These are phyloP conservation scores for Anthonomus grandis DNA, from an alignment of 1,140 invertebrate genomes.

Conservation along the genomic window DNA sequence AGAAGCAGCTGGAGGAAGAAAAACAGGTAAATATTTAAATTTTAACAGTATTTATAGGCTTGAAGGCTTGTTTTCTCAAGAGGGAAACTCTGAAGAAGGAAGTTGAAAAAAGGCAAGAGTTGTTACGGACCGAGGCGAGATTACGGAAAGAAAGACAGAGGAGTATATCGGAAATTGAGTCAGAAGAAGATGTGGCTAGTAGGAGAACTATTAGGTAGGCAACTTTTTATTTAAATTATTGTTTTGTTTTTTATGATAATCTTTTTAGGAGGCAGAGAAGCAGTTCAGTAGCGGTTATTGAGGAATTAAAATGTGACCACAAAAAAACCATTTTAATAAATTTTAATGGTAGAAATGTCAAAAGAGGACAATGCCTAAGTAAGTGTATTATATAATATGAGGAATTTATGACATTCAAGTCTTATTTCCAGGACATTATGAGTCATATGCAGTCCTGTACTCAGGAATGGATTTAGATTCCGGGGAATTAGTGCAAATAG, in stretches of 20 bases:
- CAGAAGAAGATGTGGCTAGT: constrained; percentile 28
- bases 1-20: constrained; percentile 53
- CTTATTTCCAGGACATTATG: constrained; percentile 56
- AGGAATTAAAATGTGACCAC: constrained; percentile 51
- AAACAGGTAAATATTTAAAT: constrained; percentile 25
- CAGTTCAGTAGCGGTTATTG: constrained; percentile 47
- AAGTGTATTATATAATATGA: constrained; percentile 23
- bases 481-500: constrained; percentile 65
- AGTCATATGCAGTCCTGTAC: constrained; percentile 65
- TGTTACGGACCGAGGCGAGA: constrained; percentile 58
- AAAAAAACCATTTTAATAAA: constrained; percentile 53
- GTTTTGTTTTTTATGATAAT: background rate
- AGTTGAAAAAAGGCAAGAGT: constrained; percentile 64
- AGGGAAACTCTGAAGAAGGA: constrained; percentile 65
- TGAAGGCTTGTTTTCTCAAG: constrained; percentile 40
- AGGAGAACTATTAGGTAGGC: constrained; percentile 18
- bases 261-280: constrained; percentile 9
- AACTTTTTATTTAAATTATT: background rate
- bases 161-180: constrained; percentile 33
- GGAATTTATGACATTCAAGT: background rate
- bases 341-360: constrained; percentile 55
- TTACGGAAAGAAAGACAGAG: constrained; percentile 34
- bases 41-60: background rate
- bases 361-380: constrained; percentile 58
- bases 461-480: constrained; percentile 63